Conservation (phyloP, 2,888 invertebrate genomes). For the Ethmia dodecea region DNA sequence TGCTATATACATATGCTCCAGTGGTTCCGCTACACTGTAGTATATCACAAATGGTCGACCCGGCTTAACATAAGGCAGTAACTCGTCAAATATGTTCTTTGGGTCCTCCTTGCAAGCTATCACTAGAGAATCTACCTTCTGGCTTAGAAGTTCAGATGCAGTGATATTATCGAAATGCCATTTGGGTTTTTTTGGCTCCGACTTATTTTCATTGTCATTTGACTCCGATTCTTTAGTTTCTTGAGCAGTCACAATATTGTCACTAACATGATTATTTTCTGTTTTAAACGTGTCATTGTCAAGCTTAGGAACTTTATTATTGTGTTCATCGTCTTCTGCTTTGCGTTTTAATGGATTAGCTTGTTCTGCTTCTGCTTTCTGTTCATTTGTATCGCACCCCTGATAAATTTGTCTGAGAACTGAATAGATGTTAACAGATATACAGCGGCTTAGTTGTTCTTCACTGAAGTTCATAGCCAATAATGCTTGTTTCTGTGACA, state of each 20-base stretch:
- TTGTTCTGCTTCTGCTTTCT: conserved; percentile 13
- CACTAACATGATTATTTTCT: conserved; percentile 4
- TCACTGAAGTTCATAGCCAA: conserved; percentile 87
- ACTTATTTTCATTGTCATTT: not conserved
- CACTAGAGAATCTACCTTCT: conserved; percentile 85
- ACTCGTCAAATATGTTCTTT: conserved; percentile 83
- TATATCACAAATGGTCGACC: conserved; percentile 93
- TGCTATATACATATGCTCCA: conserved; percentile 89
- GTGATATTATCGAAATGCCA: conserved; percentile 84
- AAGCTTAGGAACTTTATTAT: conserved; percentile 45
- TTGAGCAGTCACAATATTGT: conserved; percentile 5
- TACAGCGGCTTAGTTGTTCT: conserved; percentile 83
- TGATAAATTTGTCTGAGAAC: conserved; percentile 83
- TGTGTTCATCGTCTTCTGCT: conserved; percentile 29
- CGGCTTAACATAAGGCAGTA: conserved; percentile 86
- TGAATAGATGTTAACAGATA: conserved; percentile 87
- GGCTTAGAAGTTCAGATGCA: conserved; percentile 79
- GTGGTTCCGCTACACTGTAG: conserved; percentile 87
- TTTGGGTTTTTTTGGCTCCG: conserved; percentile 73
- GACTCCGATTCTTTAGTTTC: not conserved
- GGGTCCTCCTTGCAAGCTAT: conserved; percentile 93
- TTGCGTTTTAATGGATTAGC: conserved; percentile 22
- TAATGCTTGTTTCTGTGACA: conserved; percentile 87
- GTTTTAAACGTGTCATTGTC: too few relatives aligned
- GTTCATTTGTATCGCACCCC: conserved; percentile 63